phyloP scores from a whole-genome alignment of 2,888 invertebrate species.

The Sarcophaga carnaria region DNA sequence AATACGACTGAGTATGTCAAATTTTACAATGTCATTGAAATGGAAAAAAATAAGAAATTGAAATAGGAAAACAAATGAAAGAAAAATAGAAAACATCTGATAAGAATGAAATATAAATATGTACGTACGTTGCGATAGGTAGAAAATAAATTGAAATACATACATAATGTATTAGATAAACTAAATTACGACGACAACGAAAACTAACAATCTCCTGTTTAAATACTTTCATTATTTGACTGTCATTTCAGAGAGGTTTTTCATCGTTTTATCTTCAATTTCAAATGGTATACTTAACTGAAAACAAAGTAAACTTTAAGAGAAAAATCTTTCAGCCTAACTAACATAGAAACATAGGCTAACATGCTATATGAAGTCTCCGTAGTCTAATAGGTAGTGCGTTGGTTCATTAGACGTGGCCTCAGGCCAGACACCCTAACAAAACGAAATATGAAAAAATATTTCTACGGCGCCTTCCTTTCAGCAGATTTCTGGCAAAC shows the following conservation, averaged over 20 bases:
- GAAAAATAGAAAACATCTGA: constrained; percentile 18
- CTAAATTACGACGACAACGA: not conserved
- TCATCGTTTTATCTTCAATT: not conserved
- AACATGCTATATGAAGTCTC: too few species aligned
- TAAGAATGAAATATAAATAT: constrained; percentile 25
- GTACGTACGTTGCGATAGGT: not conserved
- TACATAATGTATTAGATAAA: constrained; percentile 39
- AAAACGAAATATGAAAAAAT: too few species aligned
- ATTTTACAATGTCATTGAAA: constrained; percentile 55
- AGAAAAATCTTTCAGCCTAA: not conserved
- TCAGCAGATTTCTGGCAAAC: too few species aligned
- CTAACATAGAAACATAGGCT: too few species aligned
- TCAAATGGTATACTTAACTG: not conserved
- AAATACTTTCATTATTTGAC: not conserved
- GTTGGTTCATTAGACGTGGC: too few species aligned
- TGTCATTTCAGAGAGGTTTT: not conserved
- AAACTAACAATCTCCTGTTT: constrained; percentile 17
- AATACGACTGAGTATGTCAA: constrained; percentile 51
- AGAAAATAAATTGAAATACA: constrained; percentile 37
- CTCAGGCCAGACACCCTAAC: too few species aligned
- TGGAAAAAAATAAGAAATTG: not conserved
- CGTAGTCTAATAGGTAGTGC: too few species aligned
- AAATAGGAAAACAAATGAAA: not conserved
- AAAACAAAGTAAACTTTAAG: too few species aligned
- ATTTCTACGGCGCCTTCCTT: too few species aligned